phyloP scores from a whole-genome alignment of 2,888 invertebrate genomes.

The Synergus gifuensis region DNA sequence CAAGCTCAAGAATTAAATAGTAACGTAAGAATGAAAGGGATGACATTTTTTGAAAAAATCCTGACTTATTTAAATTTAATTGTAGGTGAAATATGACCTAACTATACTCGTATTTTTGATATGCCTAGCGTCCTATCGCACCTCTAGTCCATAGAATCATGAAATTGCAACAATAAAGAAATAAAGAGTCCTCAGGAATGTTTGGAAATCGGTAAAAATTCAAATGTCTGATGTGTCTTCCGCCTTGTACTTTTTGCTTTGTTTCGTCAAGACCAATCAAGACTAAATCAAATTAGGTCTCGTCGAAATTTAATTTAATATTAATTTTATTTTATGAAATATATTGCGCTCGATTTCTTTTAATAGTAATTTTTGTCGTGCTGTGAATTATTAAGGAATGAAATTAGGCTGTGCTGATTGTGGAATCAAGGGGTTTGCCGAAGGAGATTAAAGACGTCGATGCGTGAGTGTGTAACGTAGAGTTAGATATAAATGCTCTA shows the following conservation, averaged over 20 bases:
- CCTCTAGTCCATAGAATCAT: slow-evolving; percentile 58
- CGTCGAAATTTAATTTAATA: slow-evolving; percentile 6
- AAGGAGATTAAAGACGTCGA: slow-evolving; percentile 23
- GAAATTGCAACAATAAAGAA: slow-evolving; percentile 45
- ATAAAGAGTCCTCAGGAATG: slow-evolving; percentile 20
- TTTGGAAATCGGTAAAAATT: slow-evolving; percentile 9
- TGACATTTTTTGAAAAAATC: background rate
- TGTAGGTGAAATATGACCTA: slow-evolving; percentile 20
- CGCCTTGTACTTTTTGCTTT: background rate
- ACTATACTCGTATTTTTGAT: slow-evolving; percentile 39
- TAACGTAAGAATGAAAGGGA: background rate
- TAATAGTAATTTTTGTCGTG: slow-evolving; percentile 25
- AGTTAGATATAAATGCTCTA: background rate
- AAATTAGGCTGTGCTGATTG: slow-evolving; percentile 36
- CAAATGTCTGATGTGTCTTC: background rate
- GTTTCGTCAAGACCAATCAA: background rate
- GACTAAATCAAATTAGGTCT: background rate
- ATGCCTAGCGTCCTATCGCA: slow-evolving; percentile 48
- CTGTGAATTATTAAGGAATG: slow-evolving; percentile 27
- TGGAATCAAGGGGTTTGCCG: slow-evolving; percentile 14
- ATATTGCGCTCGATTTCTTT: slow-evolving; percentile 11
- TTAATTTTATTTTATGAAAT: background rate
- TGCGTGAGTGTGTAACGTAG: slow-evolving; percentile 8
- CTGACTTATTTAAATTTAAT: slow-evolving; percentile 16
- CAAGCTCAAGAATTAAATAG: slow-evolving; percentile 15